Evolutionary conservation across 2,797 vertebrate species (phyloP).

Genomic region (Anisognathus igniventris): DNA sequence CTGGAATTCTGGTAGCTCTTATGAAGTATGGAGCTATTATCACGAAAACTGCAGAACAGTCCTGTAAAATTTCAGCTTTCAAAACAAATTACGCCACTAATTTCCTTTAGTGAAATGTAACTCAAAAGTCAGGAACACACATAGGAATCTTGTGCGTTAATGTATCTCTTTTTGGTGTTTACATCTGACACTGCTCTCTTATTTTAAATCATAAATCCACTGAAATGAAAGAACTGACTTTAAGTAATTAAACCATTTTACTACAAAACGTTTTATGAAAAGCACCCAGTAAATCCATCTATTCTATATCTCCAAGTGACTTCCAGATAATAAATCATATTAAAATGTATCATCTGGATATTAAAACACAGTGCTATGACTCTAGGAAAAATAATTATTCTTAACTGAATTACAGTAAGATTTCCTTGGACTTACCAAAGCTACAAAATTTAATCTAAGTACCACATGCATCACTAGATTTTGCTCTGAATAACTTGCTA

Average conservation of each 20-base stretch:
- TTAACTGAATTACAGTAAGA: neutral
- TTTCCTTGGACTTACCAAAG: neutral
- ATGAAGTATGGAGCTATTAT: neutral
- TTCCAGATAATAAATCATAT: neutral
- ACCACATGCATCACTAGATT: neutral
- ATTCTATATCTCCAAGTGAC: neutral
- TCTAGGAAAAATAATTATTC: neutral
- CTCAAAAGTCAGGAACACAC: neutral
- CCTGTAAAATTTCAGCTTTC: neutral
- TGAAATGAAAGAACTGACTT: neutral
- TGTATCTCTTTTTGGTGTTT: neutral
- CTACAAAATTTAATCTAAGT: neutral
- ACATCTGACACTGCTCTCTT: neutral
- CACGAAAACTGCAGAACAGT: neutral
- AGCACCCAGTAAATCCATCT: neutral
- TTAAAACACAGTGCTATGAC: neutral
- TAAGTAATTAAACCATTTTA: neutral
- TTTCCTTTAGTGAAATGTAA: neutral
- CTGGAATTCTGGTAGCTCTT: neutral
- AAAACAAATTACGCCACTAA: neutral
- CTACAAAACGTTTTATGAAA: neutral
- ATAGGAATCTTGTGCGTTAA: neutral
- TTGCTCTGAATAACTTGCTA: neutral
- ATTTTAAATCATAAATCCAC: neutral
- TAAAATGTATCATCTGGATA: neutral